Conservation (phyloP, 2,113 vertebrate genomes). For the Elaphurus davidianus region DNA sequence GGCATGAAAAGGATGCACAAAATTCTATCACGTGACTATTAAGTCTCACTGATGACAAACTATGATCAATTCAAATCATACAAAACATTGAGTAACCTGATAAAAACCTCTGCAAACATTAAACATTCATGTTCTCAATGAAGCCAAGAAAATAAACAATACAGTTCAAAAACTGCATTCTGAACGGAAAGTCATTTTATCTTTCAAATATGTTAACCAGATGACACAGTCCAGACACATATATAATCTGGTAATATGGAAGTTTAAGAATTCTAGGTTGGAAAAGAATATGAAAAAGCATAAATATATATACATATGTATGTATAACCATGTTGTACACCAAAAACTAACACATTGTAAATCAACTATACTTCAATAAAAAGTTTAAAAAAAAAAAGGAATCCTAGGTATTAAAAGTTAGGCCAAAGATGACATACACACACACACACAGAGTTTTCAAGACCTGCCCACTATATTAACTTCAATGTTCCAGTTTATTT, state of each 20-base stretch:
- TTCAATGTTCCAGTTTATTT: neutral
- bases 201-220: neutral
- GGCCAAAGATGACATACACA: neutral
- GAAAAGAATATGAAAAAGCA: neutral
- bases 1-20: constrained; percentile 46
- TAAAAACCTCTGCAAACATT: neutral
- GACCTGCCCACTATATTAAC: neutral
- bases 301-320: neutral
- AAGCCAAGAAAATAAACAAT: neutral
- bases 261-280: neutral
- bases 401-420: neutral
- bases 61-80: constrained; percentile 19
- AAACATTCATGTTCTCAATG: neutral
- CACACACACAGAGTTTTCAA: neutral
- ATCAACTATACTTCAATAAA: neutral
- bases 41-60: constrained; percentile 23
- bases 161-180: neutral
- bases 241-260: neutral
- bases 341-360: neutral
- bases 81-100: neutral
- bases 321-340: neutral
- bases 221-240: neutral
- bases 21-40: neutral
- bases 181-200: constrained; percentile 31
- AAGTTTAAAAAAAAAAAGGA: neutral